Evolutionary conservation across 2,113 vertebrate species (phyloP).

Genomic region (Phodopus roborovskii): DNA sequence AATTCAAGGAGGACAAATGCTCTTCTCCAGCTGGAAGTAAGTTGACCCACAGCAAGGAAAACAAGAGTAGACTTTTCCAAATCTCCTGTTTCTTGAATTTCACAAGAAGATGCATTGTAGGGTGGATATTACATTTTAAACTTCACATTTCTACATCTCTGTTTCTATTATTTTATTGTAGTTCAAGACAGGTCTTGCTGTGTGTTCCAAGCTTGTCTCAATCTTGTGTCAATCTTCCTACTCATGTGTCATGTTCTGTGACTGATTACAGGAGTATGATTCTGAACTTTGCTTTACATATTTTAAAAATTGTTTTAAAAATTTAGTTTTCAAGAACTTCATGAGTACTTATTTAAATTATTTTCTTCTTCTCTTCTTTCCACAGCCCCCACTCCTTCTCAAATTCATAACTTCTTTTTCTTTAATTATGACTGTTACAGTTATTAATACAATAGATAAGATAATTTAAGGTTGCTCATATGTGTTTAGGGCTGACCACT

Average conservation of each 20-base stretch:
- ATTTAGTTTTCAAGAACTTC: neutral
- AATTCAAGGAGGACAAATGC: neutral
- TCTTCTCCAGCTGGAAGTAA: neutral
- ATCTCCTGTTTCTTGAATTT: neutral
- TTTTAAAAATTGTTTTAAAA: neutral
- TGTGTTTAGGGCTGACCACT: neutral
- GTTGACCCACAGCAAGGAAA: neutral
- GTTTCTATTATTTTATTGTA: neutral
- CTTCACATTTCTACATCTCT: neutral
- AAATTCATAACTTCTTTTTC: neutral
- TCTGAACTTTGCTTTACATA: neutral
- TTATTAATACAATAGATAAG: neutral
- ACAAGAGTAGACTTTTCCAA: no score
- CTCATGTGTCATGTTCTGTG: no score
- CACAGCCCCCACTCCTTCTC: neutral
- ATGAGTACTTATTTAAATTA: neutral
- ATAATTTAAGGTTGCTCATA: neutral
- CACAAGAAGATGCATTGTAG: neutral
- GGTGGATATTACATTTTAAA: constrained; percentile 5
- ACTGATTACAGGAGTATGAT: neutral
- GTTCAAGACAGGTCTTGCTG: neutral
- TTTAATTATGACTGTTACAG: neutral
- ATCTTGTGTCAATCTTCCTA: neutral
- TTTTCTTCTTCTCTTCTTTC: no score
- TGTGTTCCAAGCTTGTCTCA: neutral